Percentiles rank a stretch among this genome's conserved stretches.
Evolutionary conservation across 2,113 vertebrate genomes (phyloP).

Genomic region (Equus przewalskii): DNA sequence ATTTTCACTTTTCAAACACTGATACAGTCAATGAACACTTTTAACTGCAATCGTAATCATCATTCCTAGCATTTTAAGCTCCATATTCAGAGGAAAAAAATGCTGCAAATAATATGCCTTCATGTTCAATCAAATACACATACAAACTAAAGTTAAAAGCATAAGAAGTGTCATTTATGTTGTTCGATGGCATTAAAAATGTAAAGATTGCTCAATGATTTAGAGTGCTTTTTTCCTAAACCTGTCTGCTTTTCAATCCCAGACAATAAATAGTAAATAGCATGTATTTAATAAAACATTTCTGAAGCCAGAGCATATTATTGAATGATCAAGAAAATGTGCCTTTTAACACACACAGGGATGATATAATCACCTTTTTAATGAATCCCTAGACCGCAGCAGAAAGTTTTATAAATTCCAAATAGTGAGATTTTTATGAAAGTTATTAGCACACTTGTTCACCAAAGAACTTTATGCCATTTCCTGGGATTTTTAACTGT

Average conservation of each 20-base stretch:
- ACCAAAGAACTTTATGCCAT: slow-evolving; percentile 52
- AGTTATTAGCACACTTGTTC: slow-evolving; percentile 68
- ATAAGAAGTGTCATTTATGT: neutral
- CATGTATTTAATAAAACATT: slow-evolving; percentile 60
- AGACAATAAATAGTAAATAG: slow-evolving; percentile 44
- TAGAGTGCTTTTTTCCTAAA: slow-evolving; percentile 7
- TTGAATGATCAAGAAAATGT: slow-evolving; percentile 23
- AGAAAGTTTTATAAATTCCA: slow-evolving; percentile 72
- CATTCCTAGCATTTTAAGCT: slow-evolving; percentile 3
- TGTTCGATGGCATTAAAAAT: neutral
- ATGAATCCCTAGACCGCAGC: slow-evolving; percentile 30
- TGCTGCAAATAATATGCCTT: neutral
- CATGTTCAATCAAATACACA: slow-evolving; percentile 10
- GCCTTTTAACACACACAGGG: neutral
- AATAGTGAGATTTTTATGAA: slow-evolving; percentile 65
- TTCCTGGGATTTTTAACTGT: slow-evolving; percentile 54
- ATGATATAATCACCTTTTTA: slow-evolving; percentile 56
- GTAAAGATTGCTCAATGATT: slow-evolving; percentile 1
- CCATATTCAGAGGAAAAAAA: neutral
- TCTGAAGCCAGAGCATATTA: slow-evolving; percentile 56
- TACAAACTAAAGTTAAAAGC: slow-evolving; percentile 53
- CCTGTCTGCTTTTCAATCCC: slow-evolving; percentile 8
- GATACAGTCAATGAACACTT: neutral
- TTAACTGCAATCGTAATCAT: neutral
- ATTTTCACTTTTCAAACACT: neutral